Percentiles rank a stretch among this genome's conserved stretches.
phyloP scores from a whole-genome alignment of 2,888 invertebrate species.

The Miltochrista miniata region DNA sequence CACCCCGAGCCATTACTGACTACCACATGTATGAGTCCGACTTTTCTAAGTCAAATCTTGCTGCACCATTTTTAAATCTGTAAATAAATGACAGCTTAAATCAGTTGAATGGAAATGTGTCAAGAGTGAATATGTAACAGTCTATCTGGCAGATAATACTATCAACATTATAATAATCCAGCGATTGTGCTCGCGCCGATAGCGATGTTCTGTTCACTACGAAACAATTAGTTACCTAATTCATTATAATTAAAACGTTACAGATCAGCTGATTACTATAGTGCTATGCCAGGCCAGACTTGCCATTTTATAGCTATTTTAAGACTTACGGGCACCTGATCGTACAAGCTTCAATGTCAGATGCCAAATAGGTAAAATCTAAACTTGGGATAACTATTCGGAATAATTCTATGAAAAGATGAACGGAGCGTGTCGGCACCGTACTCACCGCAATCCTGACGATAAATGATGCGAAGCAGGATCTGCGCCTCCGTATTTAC shows the following conservation, averaged over 20 bases:
- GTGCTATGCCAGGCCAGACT: conserved; percentile 80
- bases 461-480: conserved; percentile 79
- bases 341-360: conserved; percentile 77
- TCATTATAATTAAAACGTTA: conserved; percentile 73
- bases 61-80: conserved; percentile 84
- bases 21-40: conserved; percentile 49
- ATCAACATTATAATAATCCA: conserved; percentile 56
- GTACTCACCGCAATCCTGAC: conserved; percentile 80
- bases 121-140: conserved; percentile 50
- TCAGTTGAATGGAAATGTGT: conserved; percentile 51
- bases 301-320: conserved; percentile 81
- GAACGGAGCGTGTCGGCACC: conserved; percentile 32
- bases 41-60: conserved; percentile 81
- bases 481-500: conserved; percentile 82
- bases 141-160: conserved; percentile 52
- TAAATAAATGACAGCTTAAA: conserved; percentile 53
- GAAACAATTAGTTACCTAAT: conserved; percentile 68
- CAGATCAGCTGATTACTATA: conserved; percentile 78
- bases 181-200: conserved; percentile 53
- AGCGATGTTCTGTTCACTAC: conserved; percentile 46
- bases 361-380: conserved; percentile 52
- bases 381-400: conserved; percentile 26
- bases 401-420: conserved; percentile 34
- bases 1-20: conserved; percentile 64
- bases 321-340: conserved; percentile 79